Base-by-base conservation (phyloP, 2,113 vertebrate species). In the Siphamia tubifer region DNA sequence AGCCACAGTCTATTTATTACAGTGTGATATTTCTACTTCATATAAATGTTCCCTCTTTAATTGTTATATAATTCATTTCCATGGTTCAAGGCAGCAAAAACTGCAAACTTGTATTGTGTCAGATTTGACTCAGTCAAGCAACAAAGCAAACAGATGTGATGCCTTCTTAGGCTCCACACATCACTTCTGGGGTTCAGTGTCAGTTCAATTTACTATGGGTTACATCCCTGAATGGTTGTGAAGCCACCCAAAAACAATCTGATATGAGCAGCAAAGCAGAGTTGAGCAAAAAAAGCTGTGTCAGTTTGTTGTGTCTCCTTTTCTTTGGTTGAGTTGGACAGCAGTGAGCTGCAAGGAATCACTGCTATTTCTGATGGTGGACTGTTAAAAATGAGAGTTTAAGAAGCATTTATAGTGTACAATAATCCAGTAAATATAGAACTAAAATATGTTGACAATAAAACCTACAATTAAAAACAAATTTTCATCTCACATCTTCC, bases 211-310 rank as follows among this genome's bases (percentile, higher is more conserved):
- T 2, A 51, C 21, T 43, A 28, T 21, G 23, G 32, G 45, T 74
- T 65, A 65, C 54, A 43, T 48, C 57, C 53, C 74, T 5, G 0
- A 12, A 25, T 6, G 10, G 43, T 52, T 44, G 30, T 15, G 42
- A 75, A 72, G 47, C 68, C 62, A 84, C 49, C 57, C 61, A 49
- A 62, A 20, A 68, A 63, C n/a, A 40, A 40, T 45, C 15, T 2
- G 55, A 81, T 53, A 39, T 48, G 63, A 68, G 54, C 55, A 28
- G 55, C 4, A 19, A 30, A 16, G 49, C 23, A 3, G 17, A 3
- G 11, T 7, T 17, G 36, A 56, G 15, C 45, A 28, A 13, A 25
- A 25, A 38, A 58, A 13, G 30, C 42, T 28, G 8, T 27, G 54
- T 54, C 36, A 35, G 10, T 32, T 28, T 5, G 12, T 44, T 11